Evolutionary conservation across 2,888 invertebrate species (phyloP), one percentile per base, ranked within the genome.

Genomic region (Protodeltote pygarga): DNA sequence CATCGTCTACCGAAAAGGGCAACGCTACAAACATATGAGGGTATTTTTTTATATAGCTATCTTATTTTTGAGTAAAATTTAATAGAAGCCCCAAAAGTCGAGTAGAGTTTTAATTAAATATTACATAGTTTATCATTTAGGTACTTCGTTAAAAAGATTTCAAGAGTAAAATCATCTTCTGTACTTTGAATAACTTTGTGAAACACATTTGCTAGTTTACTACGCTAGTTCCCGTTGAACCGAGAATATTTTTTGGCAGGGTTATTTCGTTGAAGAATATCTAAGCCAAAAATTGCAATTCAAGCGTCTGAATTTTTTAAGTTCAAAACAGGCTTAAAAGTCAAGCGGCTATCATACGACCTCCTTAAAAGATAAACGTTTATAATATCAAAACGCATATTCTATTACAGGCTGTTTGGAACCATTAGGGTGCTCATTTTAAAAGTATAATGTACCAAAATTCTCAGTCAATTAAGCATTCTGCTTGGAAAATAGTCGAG

Each of bases 401-500:
- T 59, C 50, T 53, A 50, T 62, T 53, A 65, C 58, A 49, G 39
- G 28, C 65, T 57, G 51, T 59, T 68, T 53, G 29, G 32, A 33
- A 35, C 53, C 67, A 69, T 68, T 69, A 69, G 11, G 41, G 39
- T 39, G 41, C 40, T 50, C 59, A 41, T 65, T 65, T 65, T 62
- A 59, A 65, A 63, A 63, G 50, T 55, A 60, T 65, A 65, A 57
- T 57, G 57, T 60, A 50, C 53, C 59, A 65, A 73, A 69, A 65
- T 65, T 66, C 62, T 68, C 58, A 68, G 71, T 74, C 80, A 81
- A 83, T 83, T 81, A 81, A 72, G 73, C 65, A 74, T 73, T 72
- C 67, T 69, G 69, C 73, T 75, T 75, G 61, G 60, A 75, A 77
- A 78, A 80, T 77, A 82, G 79, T 81, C 81, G 71, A 75, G 75